Evolutionary conservation across 1,140 invertebrate species (phyloP).

Genomic region (Myzus persicae): DNA sequence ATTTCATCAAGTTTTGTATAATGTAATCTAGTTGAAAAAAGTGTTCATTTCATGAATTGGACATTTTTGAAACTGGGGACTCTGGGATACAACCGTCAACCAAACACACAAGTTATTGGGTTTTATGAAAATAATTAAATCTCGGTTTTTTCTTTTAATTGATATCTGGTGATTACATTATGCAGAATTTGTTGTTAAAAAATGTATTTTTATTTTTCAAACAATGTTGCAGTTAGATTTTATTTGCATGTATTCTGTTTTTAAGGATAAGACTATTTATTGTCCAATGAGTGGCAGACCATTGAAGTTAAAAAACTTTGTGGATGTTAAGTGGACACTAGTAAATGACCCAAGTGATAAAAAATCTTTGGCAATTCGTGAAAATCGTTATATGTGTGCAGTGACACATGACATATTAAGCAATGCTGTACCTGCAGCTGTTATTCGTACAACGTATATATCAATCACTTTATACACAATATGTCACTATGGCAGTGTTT

Average conservation of each 20-base stretch:
- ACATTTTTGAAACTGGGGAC: not conserved
- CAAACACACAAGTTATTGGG: too few relatives aligned
- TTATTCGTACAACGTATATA: conserved; percentile 87
- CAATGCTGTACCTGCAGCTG: conserved; percentile 92
- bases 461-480: not conserved
- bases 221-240: not conserved
- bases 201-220: not conserved
- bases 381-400: conserved; percentile 96
- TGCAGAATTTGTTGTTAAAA: not conserved
- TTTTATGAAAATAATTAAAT: too few relatives aligned
- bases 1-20: not conserved
- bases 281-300: conserved; percentile 93
- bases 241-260: conserved; percentile 57
- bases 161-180: not conserved
- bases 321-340: conserved; percentile 91
- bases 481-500: not conserved
- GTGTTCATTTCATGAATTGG: not conserved
- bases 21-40: not conserved
- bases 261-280: conserved; percentile 82
- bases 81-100: too few relatives aligned
- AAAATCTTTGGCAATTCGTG: conserved; percentile 80
- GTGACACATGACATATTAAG: conserved; percentile 95
- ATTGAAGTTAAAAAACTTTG: conserved; percentile 90
- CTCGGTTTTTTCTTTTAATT: too few relatives aligned
- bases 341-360: conserved; percentile 87